Evolutionary conservation across 2,797 vertebrate genomes (phyloP), one percentile per base, ranked within the genome.

Genomic region (Gadopsis bispinosus): DNA sequence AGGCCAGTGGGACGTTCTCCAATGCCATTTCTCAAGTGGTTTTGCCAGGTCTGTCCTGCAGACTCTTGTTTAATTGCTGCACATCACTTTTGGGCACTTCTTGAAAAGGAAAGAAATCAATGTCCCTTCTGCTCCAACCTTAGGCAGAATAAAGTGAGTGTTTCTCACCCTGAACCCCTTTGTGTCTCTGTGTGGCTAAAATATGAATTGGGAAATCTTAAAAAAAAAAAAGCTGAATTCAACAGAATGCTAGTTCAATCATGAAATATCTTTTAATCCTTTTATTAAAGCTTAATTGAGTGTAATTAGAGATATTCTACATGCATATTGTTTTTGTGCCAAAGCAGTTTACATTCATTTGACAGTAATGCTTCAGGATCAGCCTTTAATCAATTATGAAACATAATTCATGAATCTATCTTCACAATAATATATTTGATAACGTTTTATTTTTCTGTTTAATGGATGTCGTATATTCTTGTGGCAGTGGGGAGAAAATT

Each of bases 1-100:
- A 85, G 88, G 84, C 87, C 87, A 75, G 71, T 39, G 73, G 83
- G 89, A 93, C 11, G 17, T 50, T 85, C 78, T 70, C 61, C 64
- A 47, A 16, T 79, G 79, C 83, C 83, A 89, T 92, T 91, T 87
- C 86, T 94, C 89, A 92, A 80, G 86, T 54, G 58, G 56, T 86
- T 92, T 88, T 90, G 87, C 93, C 92, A 91, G 87, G 63, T 85
- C 64, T 83, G 88, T 89, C 26, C 72, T 72, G 62, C 75, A 81
- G 79, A 70, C 79, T 71, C 80, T 78, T 73, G 66, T 89, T 90
- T 92, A 92, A 92, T 91, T 89, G 88, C 79, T 63, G 69, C 61
- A 64, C 84, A 85, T 92, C 87, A 84, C 88, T 90, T 92, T 87
- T 83, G 76, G 77, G 85, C 78, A 80, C 22, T 65, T 72, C 73